Percentiles rank a stretch among this genome's conserved stretches.
Conservation (phyloP, 1,140 invertebrate genomes). For the Phthorimaea operculella region DNA sequence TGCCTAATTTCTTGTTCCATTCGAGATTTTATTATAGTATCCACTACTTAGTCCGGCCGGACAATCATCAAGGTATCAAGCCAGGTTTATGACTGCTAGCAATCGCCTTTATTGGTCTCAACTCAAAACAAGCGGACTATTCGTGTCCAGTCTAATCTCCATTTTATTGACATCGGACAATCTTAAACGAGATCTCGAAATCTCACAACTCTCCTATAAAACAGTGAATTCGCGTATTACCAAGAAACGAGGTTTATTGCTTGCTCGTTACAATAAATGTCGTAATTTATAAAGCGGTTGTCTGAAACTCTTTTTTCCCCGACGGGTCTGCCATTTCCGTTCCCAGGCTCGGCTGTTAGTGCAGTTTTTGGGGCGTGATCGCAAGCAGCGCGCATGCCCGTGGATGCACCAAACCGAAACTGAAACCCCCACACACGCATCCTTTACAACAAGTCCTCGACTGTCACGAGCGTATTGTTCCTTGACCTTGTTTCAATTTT, state of each 20-base stretch:
- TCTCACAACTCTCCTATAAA: too few relatives aligned
- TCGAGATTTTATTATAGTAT: too few relatives aligned
- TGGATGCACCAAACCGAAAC: conserved; percentile 51
- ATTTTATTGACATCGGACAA: too few relatives aligned
- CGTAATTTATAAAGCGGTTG: conserved; percentile 17
- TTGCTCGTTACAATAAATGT: conserved; percentile 9
- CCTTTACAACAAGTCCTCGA: conserved; percentile 21
- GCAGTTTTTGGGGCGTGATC: conserved; percentile 61
- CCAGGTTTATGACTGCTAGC: too few relatives aligned
- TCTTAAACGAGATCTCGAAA: too few relatives aligned
- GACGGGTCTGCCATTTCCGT: conserved; percentile 40
- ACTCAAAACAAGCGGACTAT: too few relatives aligned
- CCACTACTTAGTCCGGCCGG: too few relatives aligned
- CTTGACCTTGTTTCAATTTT: conserved; percentile 33
- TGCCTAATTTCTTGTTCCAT: too few relatives aligned
- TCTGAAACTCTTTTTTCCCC: conserved; percentile 26
- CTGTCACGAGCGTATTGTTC: conserved; percentile 25
- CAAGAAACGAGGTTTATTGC: neutral
- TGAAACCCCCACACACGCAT: conserved; percentile 32
- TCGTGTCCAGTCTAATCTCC: too few relatives aligned
- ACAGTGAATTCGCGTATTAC: too few relatives aligned
- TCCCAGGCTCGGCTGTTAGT: conserved; percentile 53
- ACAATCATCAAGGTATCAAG: too few relatives aligned
- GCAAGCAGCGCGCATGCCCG: conserved; percentile 60
- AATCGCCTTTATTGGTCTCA: too few relatives aligned